Conservation (phyloP, 2,888 invertebrate genomes). For the Crematogaster levior region DNA sequence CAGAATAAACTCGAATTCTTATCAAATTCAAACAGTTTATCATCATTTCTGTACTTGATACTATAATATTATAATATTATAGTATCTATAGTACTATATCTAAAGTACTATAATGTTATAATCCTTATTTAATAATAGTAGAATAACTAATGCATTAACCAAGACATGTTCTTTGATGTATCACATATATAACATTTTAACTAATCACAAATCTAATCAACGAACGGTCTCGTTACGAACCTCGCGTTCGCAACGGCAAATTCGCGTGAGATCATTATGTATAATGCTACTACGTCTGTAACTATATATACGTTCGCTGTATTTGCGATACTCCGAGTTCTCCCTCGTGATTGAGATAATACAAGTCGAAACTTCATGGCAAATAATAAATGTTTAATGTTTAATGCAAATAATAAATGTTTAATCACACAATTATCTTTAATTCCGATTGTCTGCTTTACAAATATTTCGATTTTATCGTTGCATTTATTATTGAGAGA, state of each 20-base stretch:
- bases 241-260: slow-evolving; percentile 53
- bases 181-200: slow-evolving; percentile 26
- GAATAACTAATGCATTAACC: background rate
- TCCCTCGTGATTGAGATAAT: slow-evolving; percentile 5
- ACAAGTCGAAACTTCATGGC: background rate
- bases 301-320: background rate
- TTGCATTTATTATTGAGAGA: too few relatives aligned
- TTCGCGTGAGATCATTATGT: slow-evolving; percentile 64
- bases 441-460: background rate
- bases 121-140: background rate
- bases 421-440: background rate
- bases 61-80: too few relatives aligned
- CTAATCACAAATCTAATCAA: slow-evolving; percentile 73
- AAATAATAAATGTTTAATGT: background rate
- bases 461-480: background rate
- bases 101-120: too few relatives aligned
- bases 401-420: background rate
- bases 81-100: too few relatives aligned
- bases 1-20: background rate
- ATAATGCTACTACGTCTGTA: slow-evolving; percentile 34
- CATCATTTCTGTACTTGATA: background rate
- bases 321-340: background rate
- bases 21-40: background rate
- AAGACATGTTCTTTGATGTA: slow-evolving; percentile 11
- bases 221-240: slow-evolving; percentile 59